phyloP scores from a whole-genome alignment of 1,140 invertebrate species.

The Stegodyphus dumicola region DNA sequence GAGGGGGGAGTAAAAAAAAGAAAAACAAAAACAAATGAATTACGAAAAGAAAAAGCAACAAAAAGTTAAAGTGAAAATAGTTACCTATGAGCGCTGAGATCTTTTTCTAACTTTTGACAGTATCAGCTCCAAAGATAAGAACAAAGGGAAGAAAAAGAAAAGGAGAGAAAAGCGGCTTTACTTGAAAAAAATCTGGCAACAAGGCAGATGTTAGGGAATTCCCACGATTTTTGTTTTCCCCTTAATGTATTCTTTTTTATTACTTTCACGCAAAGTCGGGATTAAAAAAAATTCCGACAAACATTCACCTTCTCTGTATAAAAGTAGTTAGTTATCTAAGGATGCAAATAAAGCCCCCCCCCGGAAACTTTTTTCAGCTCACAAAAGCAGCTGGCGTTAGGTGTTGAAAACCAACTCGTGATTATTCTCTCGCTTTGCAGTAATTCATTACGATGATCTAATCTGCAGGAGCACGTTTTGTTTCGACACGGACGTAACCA shows the following conservation, averaged over 20 bases:
- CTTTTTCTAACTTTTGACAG: conserved; percentile 50
- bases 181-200: conserved; percentile 37
- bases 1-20: neutral
- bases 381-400: too few relatives aligned
- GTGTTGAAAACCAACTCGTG: too few relatives aligned
- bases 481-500: too few relatives aligned
- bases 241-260: neutral
- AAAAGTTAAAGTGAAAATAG: conserved; percentile 36
- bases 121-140: conserved; percentile 14
- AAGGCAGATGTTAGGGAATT: conserved; percentile 31
- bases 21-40: conserved; percentile 1
- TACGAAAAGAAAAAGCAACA: neutral
- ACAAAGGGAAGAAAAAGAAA: neutral
- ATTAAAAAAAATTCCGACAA: neutral
- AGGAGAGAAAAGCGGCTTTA: conserved; percentile 20
- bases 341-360: neutral
- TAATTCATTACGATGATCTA: too few relatives aligned
- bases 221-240: conserved; percentile 25
- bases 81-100: conserved; percentile 51
- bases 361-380: too few relatives aligned
- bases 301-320: neutral
- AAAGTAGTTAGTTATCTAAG: neutral
- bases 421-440: too few relatives aligned
- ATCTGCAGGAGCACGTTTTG: too few relatives aligned
- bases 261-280: neutral